Percentiles rank a stretch among this genome's conserved stretches.
Conservation (phyloP, 2,113 vertebrate genomes). For the Eulacestoma nigropectus region DNA sequence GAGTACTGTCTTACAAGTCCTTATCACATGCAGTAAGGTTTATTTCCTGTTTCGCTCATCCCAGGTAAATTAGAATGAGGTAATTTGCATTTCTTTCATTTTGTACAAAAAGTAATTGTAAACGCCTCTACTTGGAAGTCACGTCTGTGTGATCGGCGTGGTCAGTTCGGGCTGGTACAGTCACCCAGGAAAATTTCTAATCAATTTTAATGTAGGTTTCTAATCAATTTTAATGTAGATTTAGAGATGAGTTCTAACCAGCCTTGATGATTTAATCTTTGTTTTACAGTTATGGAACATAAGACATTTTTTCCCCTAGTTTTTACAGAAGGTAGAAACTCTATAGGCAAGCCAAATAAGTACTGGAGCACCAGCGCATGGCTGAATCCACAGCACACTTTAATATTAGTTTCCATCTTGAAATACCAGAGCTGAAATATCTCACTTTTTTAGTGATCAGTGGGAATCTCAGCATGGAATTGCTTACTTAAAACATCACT, state of each 20-base stretch:
- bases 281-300: neutral
- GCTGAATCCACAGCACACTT: neutral
- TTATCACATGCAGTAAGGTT: neutral
- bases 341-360: neutral
- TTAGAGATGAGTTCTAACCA: neutral
- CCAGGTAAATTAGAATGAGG: neutral
- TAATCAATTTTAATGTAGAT: neutral
- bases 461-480: neutral
- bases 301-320: fast-evolving
- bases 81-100: neutral
- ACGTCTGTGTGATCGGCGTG: fast-evolving
- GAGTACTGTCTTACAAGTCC: neutral
- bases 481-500: slow-evolving; percentile 34
- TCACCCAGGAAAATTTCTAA: neutral
- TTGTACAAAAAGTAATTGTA: neutral
- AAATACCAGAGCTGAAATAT: neutral
- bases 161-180: fast-evolving
- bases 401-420: neutral
- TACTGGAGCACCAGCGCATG: neutral
- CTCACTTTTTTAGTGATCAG: neutral
- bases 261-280: neutral
- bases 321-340: neutral
- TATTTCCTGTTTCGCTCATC: neutral
- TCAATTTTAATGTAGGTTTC: neutral
- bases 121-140: neutral